phyloP scores from a whole-genome alignment of 2,113 vertebrate genomes.

The Trichomycterus rosablanca region DNA sequence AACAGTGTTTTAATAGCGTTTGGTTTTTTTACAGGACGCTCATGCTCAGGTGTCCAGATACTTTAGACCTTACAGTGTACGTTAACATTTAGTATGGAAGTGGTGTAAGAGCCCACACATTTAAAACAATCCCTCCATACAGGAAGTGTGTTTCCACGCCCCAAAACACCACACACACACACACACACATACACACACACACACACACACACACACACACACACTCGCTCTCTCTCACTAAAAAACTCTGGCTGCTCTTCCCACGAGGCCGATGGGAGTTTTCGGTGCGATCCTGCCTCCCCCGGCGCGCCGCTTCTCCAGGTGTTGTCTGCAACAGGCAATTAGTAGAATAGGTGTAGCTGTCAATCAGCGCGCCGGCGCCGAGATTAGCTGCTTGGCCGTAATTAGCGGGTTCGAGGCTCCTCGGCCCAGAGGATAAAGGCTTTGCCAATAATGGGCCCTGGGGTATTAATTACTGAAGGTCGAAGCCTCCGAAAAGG shows the following conservation, averaged over 20 bases:
- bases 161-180: slow-evolving; percentile 24
- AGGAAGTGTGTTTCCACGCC: not conserved
- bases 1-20: too few species aligned
- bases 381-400: slow-evolving; percentile 75
- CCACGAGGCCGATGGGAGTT: slow-evolving; percentile 64
- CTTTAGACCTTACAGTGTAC: too few species aligned
- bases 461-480: slow-evolving; percentile 83
- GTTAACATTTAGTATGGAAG: too few species aligned
- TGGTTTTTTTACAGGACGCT: too few species aligned
- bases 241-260: slow-evolving; percentile 59
- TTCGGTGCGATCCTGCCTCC: slow-evolving; percentile 62
- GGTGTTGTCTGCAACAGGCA: slow-evolving; percentile 81
- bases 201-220: slow-evolving; percentile 23
- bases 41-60: too few species aligned
- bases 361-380: slow-evolving; percentile 70
- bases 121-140: too few species aligned
- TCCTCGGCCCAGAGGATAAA: slow-evolving; percentile 75
- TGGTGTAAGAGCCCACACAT: too few species aligned
- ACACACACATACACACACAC: slow-evolving; percentile 12
- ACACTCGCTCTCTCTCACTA: slow-evolving; percentile 11
- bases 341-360: slow-evolving; percentile 78
- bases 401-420: slow-evolving; percentile 80
- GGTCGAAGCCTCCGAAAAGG: slow-evolving; percentile 78
- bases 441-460: slow-evolving; percentile 79
- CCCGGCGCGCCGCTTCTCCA: slow-evolving; percentile 71